Conservation (phyloP, 2,797 vertebrate species). For the Sitta carolinensis region DNA sequence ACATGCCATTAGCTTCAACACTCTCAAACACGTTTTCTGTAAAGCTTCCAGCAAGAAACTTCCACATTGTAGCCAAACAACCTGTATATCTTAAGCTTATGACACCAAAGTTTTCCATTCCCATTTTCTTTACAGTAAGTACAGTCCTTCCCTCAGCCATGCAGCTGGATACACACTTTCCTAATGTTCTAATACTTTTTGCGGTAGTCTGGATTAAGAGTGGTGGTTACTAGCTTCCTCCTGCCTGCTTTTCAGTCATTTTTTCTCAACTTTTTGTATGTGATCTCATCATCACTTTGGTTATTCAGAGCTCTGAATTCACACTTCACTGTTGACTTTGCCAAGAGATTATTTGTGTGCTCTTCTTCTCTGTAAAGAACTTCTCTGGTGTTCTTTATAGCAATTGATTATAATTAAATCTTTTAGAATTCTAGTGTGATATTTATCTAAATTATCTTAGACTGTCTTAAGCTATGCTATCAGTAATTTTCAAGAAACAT, state of each 20-base stretch:
- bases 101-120: background rate
- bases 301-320: background rate
- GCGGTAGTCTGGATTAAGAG: background rate
- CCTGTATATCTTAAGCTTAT: background rate
- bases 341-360: background rate
- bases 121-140: background rate
- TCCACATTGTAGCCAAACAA: background rate
- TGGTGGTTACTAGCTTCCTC: background rate
- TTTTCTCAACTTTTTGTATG: background rate
- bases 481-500: background rate
- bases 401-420: background rate
- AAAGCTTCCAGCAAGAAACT: background rate
- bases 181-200: background rate
- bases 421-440: background rate
- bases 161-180: background rate
- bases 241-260: background rate
- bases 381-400: background rate
- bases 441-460: background rate
- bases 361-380: background rate
- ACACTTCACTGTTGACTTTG: background rate
- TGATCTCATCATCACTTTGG: background rate
- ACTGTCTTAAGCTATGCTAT: background rate
- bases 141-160: background rate
- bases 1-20: background rate
- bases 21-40: background rate